Base-by-base conservation (phyloP, 2,113 vertebrate genomes). In the Corythornis cristatus region DNA sequence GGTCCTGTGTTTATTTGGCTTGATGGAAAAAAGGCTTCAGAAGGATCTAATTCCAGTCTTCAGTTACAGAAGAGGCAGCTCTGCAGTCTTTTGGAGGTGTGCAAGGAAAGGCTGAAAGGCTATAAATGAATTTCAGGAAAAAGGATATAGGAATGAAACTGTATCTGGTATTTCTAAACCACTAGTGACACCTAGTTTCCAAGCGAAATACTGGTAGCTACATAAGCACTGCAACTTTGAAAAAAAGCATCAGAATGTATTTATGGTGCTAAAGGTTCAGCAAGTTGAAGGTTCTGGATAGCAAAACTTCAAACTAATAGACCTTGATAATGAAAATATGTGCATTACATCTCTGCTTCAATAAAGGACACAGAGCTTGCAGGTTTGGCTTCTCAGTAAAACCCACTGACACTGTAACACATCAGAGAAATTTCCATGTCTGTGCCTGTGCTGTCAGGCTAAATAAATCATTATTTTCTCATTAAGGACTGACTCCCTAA, bases 101-200 rank as follows among this genome's bases (percentile, higher is more conserved):
- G n/a, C 4, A 45, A 31, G 42, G 11, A 78, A 26, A 75, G 15
- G 16, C 29, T 37, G 79, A 67, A 8, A 83, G 19, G 20, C 48
- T 81, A 28, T 22, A 86, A 73, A 79, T 14, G 62, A 89, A 12
- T 40, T n/a, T 5, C 40, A 83, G 33, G 45, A 23, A 72, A 84
- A 93, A 68, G 18, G 29, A 77, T 31, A 35, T 4, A 25, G n/a
- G 50, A 86, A 79, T 45, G 9, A 92, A 93, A 68, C 25, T 46
- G 6, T 33, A 76, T 68, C 45, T 85, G 46, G 25, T 64, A 95
- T 95, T 93, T 89, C 81, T 96, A 85, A 94, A 67, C 37, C 95
- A 85, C 93, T 91, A 93, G 77, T 92, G 96, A 96, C 96, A 96
- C 18, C 96, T 96, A 96, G 91, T 93, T 83, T 93, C 87, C 89